Evolutionary conservation across 2,888 invertebrate species (phyloP).

Genomic region (Apeira syringaria): DNA sequence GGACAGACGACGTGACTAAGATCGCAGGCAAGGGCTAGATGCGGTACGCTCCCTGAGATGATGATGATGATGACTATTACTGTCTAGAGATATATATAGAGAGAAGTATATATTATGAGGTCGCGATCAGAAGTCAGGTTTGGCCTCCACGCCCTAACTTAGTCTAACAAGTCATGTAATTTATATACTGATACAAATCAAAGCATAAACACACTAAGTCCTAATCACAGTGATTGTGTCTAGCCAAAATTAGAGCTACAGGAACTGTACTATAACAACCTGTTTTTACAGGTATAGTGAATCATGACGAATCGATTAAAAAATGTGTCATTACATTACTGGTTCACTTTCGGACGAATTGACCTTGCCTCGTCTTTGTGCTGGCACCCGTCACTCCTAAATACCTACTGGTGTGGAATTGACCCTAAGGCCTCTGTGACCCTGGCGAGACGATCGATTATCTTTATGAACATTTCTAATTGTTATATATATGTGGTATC

Average conservation of each 20-base stretch:
- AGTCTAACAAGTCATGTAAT: not conserved
- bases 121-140: no score
- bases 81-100: no score
- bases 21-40: no score
- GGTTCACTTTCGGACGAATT: slow-evolving; percentile 50
- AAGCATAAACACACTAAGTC: slow-evolving; percentile 2
- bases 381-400: slow-evolving; percentile 33
- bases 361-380: slow-evolving; percentile 57
- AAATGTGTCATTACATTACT: slow-evolving; percentile 54
- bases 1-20: no score
- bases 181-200: slow-evolving; percentile 1
- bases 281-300: slow-evolving; percentile 21
- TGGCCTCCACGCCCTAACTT: no score
- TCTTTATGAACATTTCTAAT: no score
- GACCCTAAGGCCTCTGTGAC: slow-evolving; percentile 38
- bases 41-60: no score
- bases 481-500: no score
- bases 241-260: slow-evolving; percentile 20
- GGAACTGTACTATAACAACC: slow-evolving; percentile 6
- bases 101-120: no score
- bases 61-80: no score
- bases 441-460: slow-evolving; percentile 32
- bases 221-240: slow-evolving; percentile 18
- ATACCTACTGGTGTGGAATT: slow-evolving; percentile 23
- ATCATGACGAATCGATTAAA: slow-evolving; percentile 49